phyloP scores from a whole-genome alignment of 1,140 invertebrate genomes.

The Sitobion miscanthi region DNA sequence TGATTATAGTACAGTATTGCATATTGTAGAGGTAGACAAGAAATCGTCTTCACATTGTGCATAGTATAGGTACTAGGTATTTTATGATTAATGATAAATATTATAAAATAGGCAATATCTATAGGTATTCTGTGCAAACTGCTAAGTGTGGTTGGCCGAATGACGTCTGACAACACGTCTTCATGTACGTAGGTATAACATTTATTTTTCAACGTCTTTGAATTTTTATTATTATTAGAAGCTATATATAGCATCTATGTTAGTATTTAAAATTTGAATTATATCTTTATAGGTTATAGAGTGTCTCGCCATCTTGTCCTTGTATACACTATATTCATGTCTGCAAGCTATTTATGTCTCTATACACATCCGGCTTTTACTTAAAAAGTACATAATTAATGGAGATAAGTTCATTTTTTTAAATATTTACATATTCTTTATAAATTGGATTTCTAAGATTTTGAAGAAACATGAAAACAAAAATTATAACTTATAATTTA shows the following conservation, averaged over 20 bases:
- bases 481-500: not conserved
- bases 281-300: too few relatives aligned
- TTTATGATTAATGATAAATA: conserved; percentile 19
- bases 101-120: not conserved
- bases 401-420: not conserved
- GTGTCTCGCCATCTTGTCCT: too few relatives aligned
- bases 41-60: not conserved
- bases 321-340: too few relatives aligned
- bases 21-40: not conserved
- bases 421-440: not conserved
- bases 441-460: not conserved
- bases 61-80: not conserved
- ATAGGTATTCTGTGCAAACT: not conserved
- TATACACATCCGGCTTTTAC: not conserved
- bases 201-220: not conserved
- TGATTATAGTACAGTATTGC: not conserved
- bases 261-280: too few relatives aligned
- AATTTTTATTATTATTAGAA: not conserved
- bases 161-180: not conserved
- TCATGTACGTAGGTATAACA: not conserved
- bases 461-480: not conserved
- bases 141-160: not conserved
- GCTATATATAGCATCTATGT: not conserved
- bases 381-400: not conserved
- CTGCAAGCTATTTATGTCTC: too few relatives aligned